These are phyloP conservation scores for Xyrauchen texanus DNA, from an alignment of 2,113 vertebrate species.

Conservation along the genomic window DNA sequence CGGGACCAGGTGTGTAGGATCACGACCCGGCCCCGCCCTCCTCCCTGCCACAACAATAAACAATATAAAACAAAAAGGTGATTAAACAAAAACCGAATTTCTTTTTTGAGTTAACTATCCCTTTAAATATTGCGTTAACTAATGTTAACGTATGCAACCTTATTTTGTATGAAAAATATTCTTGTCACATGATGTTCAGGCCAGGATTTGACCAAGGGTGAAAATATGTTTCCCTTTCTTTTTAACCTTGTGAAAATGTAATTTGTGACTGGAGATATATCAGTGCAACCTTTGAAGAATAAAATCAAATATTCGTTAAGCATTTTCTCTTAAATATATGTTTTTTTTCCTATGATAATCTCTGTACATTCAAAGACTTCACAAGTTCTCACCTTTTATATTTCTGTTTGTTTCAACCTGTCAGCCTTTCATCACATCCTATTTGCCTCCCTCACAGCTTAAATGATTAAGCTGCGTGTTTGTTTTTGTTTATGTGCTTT, in stretches of 20 bases:
- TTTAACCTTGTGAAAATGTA: slow-evolving; percentile 15
- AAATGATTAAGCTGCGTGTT: slow-evolving; percentile 20
- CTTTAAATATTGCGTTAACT: too few relatives aligned
- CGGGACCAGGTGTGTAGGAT: too few relatives aligned
- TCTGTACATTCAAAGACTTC: background rate
- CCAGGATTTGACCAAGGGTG: slow-evolving; percentile 12
- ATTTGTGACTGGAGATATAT: background rate
- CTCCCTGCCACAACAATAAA: too few relatives aligned
- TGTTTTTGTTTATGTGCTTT: slow-evolving; percentile 43
- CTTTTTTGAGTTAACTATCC: too few relatives aligned
- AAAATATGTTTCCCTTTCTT: slow-evolving; percentile 16
- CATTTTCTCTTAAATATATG: background rate
- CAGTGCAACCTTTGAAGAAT: background rate
- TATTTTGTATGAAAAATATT: background rate
- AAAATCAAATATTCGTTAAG: background rate
- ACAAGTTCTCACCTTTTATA: slow-evolving; percentile 2
- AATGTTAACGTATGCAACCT: too few relatives aligned
- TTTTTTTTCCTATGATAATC: slow-evolving; percentile 9
- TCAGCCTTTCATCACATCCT: background rate
- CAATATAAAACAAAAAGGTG: too few relatives aligned
- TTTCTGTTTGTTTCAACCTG: slow-evolving; percentile 17
- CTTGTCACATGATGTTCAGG: background rate
- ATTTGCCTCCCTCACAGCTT: slow-evolving; percentile 22
- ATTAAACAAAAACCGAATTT: too few relatives aligned
- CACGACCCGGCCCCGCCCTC: too few relatives aligned